A percentile compares a stretch with the other conserved stretches of the same genome.
Conservation (phyloP, 2,797 vertebrate species). For the Amazona finschi region DNA sequence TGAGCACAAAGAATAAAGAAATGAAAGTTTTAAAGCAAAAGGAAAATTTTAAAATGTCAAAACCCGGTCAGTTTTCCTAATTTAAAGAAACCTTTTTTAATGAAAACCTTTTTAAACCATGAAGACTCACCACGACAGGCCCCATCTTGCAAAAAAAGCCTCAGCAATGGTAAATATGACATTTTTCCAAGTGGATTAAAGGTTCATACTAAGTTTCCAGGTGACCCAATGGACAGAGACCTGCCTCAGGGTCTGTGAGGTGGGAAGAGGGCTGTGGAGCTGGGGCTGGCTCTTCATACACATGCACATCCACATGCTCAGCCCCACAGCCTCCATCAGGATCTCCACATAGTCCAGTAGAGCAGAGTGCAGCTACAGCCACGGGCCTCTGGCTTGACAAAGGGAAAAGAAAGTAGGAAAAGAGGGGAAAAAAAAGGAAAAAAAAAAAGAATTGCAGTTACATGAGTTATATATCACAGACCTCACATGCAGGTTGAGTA, state of each 20-base stretch:
- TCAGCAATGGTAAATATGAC: not conserved
- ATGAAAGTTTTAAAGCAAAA: not conserved
- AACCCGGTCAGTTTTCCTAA: not conserved
- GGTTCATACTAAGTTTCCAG: not conserved
- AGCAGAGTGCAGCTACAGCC: not conserved
- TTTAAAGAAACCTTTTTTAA: not conserved
- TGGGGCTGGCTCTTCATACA: rapidly evolving
- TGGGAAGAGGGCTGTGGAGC: not conserved
- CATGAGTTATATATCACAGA: not conserved
- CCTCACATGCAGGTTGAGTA: not conserved
- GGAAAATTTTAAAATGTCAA: not conserved
- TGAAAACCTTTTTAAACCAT: not conserved
- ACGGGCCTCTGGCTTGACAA: not conserved
- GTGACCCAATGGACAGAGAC: not conserved
- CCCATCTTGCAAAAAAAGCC: not conserved
- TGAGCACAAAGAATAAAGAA: not conserved
- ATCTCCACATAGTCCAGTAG: rapidly evolving
- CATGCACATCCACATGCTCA: rapidly evolving
- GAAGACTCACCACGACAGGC: not conserved
- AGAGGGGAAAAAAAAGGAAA: rapidly evolving
- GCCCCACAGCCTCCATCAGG: not conserved
- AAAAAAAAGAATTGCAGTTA: not conserved
- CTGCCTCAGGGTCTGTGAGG: not conserved
- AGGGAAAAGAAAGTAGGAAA: not conserved
- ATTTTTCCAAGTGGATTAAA: not conserved